Conservation (phyloP, 2,888 invertebrate species). For the Horisme vitalbata region DNA sequence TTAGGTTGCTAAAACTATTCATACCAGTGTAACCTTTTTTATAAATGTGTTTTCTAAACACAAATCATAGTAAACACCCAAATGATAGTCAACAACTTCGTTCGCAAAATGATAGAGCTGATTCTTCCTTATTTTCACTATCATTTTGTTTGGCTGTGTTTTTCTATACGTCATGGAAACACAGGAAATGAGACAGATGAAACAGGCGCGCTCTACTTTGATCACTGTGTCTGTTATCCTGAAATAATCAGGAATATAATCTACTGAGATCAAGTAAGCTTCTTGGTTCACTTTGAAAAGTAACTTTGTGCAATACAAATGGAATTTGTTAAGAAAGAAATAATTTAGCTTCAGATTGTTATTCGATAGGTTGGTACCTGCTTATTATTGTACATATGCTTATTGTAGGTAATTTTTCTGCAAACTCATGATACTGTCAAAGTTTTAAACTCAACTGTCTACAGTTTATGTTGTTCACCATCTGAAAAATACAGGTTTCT, state of each 20-base stretch:
- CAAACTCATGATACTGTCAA: too few species aligned
- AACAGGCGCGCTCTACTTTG: slow-evolving; percentile 26
- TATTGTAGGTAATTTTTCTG: too few species aligned
- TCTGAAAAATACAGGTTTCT: too few species aligned
- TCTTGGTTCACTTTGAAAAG: slow-evolving; percentile 13
- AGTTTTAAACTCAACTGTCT: too few species aligned
- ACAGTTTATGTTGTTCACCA: too few species aligned
- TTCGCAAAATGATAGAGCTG: slow-evolving; percentile 8
- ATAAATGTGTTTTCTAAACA: background rate
- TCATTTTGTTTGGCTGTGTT: slow-evolving; percentile 11
- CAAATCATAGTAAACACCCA: too few species aligned
- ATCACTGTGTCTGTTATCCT: slow-evolving; percentile 22
- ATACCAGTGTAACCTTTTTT: too few species aligned
- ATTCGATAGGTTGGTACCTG: too few species aligned
- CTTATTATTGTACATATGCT: background rate
- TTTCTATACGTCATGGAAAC: slow-evolving; percentile 14
- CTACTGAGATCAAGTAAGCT: slow-evolving; percentile 18
- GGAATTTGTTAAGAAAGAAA: slow-evolving; percentile 1
- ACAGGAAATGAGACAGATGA: slow-evolving; percentile 30
- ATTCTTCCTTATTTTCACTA: slow-evolving; percentile 7
- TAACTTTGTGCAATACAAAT: slow-evolving; percentile 11
- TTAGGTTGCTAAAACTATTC: too few species aligned
- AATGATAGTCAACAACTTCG: too few species aligned
- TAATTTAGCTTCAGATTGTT: too few species aligned
- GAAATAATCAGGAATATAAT: slow-evolving; percentile 23